phyloP scores from a whole-genome alignment of 2,797 vertebrate genomes.

The Poeciliopsis turneri region DNA sequence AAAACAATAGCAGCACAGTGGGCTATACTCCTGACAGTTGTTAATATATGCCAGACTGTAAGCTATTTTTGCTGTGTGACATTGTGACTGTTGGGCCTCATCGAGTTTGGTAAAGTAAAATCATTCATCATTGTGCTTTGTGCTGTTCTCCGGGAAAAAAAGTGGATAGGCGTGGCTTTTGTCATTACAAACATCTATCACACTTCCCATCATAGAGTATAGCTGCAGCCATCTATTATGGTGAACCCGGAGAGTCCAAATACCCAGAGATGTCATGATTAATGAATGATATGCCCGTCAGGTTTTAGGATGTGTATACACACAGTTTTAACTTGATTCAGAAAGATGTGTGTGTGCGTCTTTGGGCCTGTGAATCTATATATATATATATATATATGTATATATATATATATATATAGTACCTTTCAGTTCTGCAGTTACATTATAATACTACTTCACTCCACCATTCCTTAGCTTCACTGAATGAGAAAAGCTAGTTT shows the following conservation, averaged over 20 bases:
- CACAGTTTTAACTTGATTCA: slow-evolving; percentile 32
- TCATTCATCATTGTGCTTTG: slow-evolving; percentile 52
- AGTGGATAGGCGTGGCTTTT: slow-evolving; percentile 51
- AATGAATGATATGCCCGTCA: slow-evolving; percentile 35
- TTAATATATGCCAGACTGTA: not conserved
- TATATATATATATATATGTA: not conserved
- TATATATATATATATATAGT: slow-evolving; percentile 14
- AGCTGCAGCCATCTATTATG: slow-evolving; percentile 54
- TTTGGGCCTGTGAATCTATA: slow-evolving; percentile 10
- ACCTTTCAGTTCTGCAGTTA: slow-evolving; percentile 50
- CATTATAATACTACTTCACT: slow-evolving; percentile 48
- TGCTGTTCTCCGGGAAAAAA: slow-evolving; percentile 37
- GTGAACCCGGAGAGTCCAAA: slow-evolving; percentile 31
- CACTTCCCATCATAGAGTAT: slow-evolving; percentile 47
- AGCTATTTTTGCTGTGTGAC: slow-evolving; percentile 16
- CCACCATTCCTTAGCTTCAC: slow-evolving; percentile 25
- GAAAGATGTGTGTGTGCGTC: not conserved
- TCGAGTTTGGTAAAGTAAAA: slow-evolving; percentile 49
- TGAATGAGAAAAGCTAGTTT: slow-evolving; percentile 29
- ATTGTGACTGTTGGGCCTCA: slow-evolving; percentile 38
- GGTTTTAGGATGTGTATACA: slow-evolving; percentile 33
- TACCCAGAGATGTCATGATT: slow-evolving; percentile 44
- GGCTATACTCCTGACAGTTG: not conserved
- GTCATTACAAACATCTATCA: slow-evolving; percentile 64
- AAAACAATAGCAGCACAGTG: not conserved